Evolutionary conservation across 1,140 invertebrate genomes (phyloP), one percentile per base, ranked within the genome.

Genomic region (Magallana gigas): DNA sequence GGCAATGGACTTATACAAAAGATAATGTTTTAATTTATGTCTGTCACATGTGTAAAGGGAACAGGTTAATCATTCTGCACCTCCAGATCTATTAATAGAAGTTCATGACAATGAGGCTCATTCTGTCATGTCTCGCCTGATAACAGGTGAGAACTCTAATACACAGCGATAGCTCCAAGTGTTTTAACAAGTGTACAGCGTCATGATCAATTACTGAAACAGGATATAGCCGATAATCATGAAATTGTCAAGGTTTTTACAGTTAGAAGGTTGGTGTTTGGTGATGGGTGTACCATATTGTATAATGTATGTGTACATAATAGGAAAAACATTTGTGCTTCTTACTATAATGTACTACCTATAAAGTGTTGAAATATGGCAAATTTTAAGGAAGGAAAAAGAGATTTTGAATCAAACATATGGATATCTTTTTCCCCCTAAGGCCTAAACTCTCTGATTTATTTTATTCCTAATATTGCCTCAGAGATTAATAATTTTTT

Each of bases 221-320:
- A 29, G 68, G 68, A 76, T 76, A 76, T 76, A 76, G 68, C 68
- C 23, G 68, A 76, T 29, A 76, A 76, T 76, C 68, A 76, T 76
- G 68, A 76, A 76, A 76, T 76, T 76, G 23, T 76, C 68, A 18
- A 76, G 68, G 23, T 76, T 76, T 36, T 29, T 76, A 29, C 68
- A 76, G 68, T 76, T 76, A 76, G 68, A 76, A 76, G 68, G 68
- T 76, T 76, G 18, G 68, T 76, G 18, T 76, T 48, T 36, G 68
- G 68, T 76, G 68, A 12, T 76, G 68, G 36, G 36, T 48, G 36
- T 48, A 48, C 36, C 36, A 48, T 48, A 48, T 48, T 48, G 36
- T 48, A 48, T 2, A 48, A 48, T 48, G 36, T 48, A 48, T 48
- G 36, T 48, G 36, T 48, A 48, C 36, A 48, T 48, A 48, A 48